Base-by-base conservation (phyloP, 2,797 vertebrate species). In the Malacoctenus gilli region DNA sequence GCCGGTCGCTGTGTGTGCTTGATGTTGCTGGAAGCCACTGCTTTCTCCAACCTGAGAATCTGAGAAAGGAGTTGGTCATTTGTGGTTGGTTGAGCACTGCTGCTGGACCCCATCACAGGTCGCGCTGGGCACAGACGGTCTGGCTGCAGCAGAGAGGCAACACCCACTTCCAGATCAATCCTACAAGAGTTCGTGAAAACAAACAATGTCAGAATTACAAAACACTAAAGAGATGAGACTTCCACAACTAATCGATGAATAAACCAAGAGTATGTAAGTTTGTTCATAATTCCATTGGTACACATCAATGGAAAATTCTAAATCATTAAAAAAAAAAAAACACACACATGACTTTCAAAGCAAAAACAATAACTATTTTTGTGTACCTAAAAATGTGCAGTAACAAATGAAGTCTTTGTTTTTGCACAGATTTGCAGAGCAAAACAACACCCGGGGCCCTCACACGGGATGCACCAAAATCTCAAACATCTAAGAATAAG, bases 11-110 rank as follows among this genome's bases (percentile, higher is more conserved):
- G 57, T 8, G 21, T 36, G 14, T 66, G 80, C 20, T 57, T 67
- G 9, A 46, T 3, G 2, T 68, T 58, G 23, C 53, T 46, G 5
- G 75, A 60, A 82, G 91, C 73, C 77, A 72, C 36, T 32, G 83
- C 83, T 73, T 82, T 72, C 59, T 98, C 94, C 51, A 94, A 64
- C 42, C 79, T 89, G 61, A 95, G 87, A 39, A 94, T 89, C 1
- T 92, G 94, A 35, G 94, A 93, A 32, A 94, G 88, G 25, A 95
- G 85, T 63, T 82, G 88, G 44, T 91, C 94, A 57, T 82, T 75
- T 61, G 76, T 1, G 10, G 85, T 80, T 19, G 58, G 51, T 19
- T 74, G 76, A 1, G 85, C 16, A 34, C 46, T 59, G 41, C 60
- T 57, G 48, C 49, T 65, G 13, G 68, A 55, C 20, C 11, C 59